Base-by-base conservation (phyloP, 2,797 vertebrate species). In the Cirrhinus mrigala region DNA sequence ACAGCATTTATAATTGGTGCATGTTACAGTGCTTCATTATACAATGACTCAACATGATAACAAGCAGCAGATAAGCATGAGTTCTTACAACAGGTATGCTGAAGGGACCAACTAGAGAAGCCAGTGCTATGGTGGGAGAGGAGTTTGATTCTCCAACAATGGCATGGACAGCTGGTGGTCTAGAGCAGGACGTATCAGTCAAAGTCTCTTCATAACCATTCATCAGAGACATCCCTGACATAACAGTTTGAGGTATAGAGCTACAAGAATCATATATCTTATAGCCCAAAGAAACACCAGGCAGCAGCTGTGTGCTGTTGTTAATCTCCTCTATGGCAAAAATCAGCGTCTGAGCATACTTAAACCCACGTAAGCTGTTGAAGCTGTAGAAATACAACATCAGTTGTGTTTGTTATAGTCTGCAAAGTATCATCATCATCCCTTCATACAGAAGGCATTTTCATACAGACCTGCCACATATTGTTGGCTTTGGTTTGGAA, bases 81-180 rank as follows among this genome's bases (percentile, higher is more conserved):
- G 40, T 40, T 40, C 40, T 40, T 40, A 40, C 40, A 40, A 40
- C 40, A 40, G 40, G 40, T 40, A 40, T 40, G 40, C 40, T 40
- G 40, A 40, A 40, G 4, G 40, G 40, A 40, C 40, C 40, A 40
- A 40, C 40, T 40, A 40, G 6, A 40, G 40, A 40, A 40, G 40
- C 40, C 40, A 40, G 40, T 40, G 40, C 40, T 40, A 40, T 40
- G 40, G 40, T 40, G 40, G 40, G 40, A 40, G 40, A 40, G 40
- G 40, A 40, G 40, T 40, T 40, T 40, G 40, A 40, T 8, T 40
- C 40, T 40, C 40, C 40, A 6, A 40, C 83, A 54, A 95, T 94
- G 27, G 93, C 93, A 73, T 89, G 89, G 15, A 95, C 93, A 29
- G 93, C 86, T 37, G 92, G 89, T 79, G 88, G 85, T 86, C 70